These are phyloP conservation scores for Orthosia gothica DNA, from an alignment of 2,888 invertebrate genomes.

Conservation along the genomic window DNA sequence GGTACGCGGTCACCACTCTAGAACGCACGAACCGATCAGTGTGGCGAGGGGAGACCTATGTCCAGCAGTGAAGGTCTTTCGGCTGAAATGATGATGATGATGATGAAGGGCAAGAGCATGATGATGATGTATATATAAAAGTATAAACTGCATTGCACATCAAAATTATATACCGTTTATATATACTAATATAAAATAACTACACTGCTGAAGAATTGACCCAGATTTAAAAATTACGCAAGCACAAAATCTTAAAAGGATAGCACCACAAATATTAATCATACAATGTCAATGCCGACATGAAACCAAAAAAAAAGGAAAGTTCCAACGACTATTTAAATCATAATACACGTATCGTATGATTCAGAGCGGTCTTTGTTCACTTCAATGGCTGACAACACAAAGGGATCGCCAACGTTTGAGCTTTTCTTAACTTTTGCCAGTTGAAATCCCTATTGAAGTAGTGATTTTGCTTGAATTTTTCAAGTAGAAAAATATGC, in stretches of 20 bases:
- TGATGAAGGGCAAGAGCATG: too few relatives aligned
- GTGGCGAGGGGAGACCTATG: too few relatives aligned
- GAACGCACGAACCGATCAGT: too few relatives aligned
- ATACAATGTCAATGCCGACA: constrained; percentile 18
- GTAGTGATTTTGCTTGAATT: constrained; percentile 40
- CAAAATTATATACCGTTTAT: neutral
- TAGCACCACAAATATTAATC: constrained; percentile 5
- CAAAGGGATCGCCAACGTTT: constrained; percentile 53
- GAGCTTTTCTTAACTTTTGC: constrained; percentile 52
- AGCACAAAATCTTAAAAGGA: neutral
- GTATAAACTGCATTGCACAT: neutral
- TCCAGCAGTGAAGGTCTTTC: too few relatives aligned
- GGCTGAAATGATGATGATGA: too few relatives aligned
- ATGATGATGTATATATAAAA: neutral
- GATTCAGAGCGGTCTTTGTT: constrained; percentile 55
- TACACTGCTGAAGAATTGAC: neutral
- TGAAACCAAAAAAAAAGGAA: constrained; percentile 26
- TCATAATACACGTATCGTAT: constrained; percentile 52
- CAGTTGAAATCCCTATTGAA: constrained; percentile 42
- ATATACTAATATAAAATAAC: neutral
- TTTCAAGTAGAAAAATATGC: constrained; percentile 35
- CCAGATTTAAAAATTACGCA: neutral
- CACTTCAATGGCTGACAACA: constrained; percentile 54
- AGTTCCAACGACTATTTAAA: constrained; percentile 46
- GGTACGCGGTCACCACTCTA: too few relatives aligned